Evolutionary conservation across 2,113 vertebrate species (phyloP).

Genomic region (Equus quagga): DNA sequence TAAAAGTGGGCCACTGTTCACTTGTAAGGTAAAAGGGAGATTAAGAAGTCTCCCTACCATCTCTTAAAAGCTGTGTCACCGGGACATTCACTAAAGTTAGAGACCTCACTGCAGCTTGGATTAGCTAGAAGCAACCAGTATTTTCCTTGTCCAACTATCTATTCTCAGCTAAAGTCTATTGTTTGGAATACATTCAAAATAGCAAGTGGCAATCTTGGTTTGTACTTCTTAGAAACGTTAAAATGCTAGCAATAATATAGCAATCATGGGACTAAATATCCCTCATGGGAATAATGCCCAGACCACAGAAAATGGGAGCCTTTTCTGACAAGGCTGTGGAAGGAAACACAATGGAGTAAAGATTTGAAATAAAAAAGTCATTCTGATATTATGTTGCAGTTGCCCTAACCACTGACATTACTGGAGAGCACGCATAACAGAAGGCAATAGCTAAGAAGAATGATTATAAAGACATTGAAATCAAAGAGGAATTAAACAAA

Average conservation of each 20-base stretch:
- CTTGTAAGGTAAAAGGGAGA: slow-evolving; percentile 37
- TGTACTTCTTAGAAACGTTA: slow-evolving; percentile 70
- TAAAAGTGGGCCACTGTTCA: not conserved
- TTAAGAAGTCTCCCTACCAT: not conserved
- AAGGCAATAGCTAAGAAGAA: slow-evolving; percentile 49
- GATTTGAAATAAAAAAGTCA: slow-evolving; percentile 62
- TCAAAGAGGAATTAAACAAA: slow-evolving; percentile 57
- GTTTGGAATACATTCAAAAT: slow-evolving; percentile 35
- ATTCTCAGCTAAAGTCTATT: slow-evolving; percentile 41
- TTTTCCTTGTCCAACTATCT: slow-evolving; percentile 59
- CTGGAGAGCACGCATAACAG: slow-evolving; percentile 50
- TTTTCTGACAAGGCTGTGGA: slow-evolving; percentile 55
- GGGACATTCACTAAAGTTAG: not conserved
- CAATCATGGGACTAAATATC: slow-evolving; percentile 47
- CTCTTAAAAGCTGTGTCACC: not conserved
- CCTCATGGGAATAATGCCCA: slow-evolving; percentile 63
- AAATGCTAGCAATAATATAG: slow-evolving; percentile 65
- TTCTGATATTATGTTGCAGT: slow-evolving; percentile 62
- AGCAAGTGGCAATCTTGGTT: slow-evolving; percentile 60
- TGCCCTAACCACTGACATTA: slow-evolving; percentile 58
- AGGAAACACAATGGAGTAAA: slow-evolving; percentile 52
- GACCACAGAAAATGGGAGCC: slow-evolving; percentile 57
- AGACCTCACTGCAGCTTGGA: not conserved
- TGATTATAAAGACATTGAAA: slow-evolving; percentile 22
- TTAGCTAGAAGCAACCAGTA: slow-evolving; percentile 13